phyloP scores from a whole-genome alignment of 2,888 invertebrate species.

The Standfussiana lucernea region DNA sequence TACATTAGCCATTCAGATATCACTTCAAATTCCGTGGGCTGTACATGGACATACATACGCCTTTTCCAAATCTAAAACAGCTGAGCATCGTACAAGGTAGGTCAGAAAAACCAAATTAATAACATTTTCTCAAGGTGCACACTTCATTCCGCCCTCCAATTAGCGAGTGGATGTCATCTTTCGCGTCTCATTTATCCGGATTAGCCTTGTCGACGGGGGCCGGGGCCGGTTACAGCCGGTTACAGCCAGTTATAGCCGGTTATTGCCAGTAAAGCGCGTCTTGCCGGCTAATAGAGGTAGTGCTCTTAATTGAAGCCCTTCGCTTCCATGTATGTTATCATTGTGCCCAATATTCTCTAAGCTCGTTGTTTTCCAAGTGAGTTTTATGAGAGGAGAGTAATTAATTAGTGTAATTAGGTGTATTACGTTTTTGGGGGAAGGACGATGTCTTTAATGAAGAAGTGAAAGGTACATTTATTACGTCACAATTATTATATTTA shows the following conservation, averaged over 20 bases:
- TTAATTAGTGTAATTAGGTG: slow-evolving; percentile 14
- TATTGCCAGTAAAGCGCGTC: slow-evolving; percentile 77
- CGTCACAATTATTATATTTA: no score
- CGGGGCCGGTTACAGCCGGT: slow-evolving; percentile 76
- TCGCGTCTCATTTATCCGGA: slow-evolving; percentile 83
- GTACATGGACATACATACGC: neutral
- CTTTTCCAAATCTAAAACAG: neutral
- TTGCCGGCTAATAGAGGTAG: slow-evolving; percentile 80
- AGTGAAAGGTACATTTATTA: neutral
- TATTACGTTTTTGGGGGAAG: neutral
- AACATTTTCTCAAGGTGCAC: slow-evolving; percentile 56
- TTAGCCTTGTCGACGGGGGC: slow-evolving; percentile 75
- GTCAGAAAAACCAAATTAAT: slow-evolving; percentile 58
- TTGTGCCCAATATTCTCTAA: slow-evolving; percentile 55
- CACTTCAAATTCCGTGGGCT: neutral
- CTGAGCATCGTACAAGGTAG: neutral
- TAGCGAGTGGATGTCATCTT: slow-evolving; percentile 82
- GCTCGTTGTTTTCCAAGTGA: slow-evolving; percentile 46
- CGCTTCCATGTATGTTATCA: slow-evolving; percentile 73
- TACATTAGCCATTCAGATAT: no score
- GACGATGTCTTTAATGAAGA: neutral
- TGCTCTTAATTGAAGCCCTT: slow-evolving; percentile 81
- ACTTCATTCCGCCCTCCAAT: slow-evolving; percentile 79
- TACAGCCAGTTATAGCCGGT: slow-evolving; percentile 76
- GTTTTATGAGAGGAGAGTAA: slow-evolving; percentile 24